Percentiles rank a stretch among this genome's conserved stretches.
phyloP scores from a whole-genome alignment of 2,888 invertebrate species.

The Cephus pulcher region DNA sequence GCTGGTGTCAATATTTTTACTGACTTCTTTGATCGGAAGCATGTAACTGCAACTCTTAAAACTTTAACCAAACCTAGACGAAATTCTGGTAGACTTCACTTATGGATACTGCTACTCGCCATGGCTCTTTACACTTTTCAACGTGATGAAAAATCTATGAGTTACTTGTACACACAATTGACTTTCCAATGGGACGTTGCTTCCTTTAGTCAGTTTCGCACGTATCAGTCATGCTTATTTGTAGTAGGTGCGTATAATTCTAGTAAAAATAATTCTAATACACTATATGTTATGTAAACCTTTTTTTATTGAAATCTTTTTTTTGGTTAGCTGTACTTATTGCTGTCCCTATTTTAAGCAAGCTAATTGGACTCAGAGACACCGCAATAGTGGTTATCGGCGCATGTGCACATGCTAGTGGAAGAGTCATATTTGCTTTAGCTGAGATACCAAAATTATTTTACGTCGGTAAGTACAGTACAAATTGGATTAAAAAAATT shows the following conservation, averaged over 20 bases:
- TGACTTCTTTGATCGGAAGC: constrained; percentile 80
- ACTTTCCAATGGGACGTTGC: constrained; percentile 80
- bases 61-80: constrained; percentile 74
- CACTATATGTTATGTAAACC: constrained; percentile 33
- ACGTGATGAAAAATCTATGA: constrained; percentile 82
- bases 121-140: constrained; percentile 87
- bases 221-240: constrained; percentile 78
- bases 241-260: constrained; percentile 68
- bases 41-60: constrained; percentile 73
- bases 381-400: constrained; percentile 80
- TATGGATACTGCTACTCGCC: constrained; percentile 77
- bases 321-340: constrained; percentile 71
- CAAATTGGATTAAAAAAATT: neutral
- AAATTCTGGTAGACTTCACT: constrained; percentile 71
- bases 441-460: constrained; percentile 71
- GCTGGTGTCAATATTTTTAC: constrained; percentile 71
- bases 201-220: constrained; percentile 79
- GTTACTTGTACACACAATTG: constrained; percentile 79
- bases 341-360: constrained; percentile 79
- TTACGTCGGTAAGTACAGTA: constrained; percentile 69
- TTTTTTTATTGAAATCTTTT: constrained; percentile 1
- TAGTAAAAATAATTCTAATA: constrained; percentile 29
- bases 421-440: constrained; percentile 76
- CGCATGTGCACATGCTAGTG: constrained; percentile 76
- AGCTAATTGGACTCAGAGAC: constrained; percentile 75